A percentile compares a stretch with the other conserved stretches of the same genome.
Evolutionary conservation across 2,888 invertebrate species (phyloP).

Genomic region (Mesochorus sp.): DNA sequence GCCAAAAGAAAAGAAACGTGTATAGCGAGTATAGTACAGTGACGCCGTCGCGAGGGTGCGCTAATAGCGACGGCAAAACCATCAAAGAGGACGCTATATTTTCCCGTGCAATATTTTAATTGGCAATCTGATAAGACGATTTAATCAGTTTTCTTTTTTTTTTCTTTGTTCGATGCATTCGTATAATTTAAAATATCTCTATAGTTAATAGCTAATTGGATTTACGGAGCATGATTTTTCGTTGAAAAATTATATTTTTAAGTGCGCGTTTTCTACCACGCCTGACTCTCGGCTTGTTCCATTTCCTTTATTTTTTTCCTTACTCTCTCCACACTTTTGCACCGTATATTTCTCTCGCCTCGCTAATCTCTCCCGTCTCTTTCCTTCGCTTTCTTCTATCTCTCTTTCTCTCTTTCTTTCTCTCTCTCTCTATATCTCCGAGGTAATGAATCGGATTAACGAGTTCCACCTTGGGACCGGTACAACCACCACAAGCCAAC

Average conservation of each 20-base stretch:
- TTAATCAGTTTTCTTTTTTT: too few relatives aligned
- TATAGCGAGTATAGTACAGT: background rate
- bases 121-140: too few relatives aligned
- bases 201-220: too few relatives aligned
- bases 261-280: background rate
- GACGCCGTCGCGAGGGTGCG: background rate
- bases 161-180: too few relatives aligned
- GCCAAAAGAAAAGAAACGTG: background rate
- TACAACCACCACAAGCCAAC: slow-evolving; percentile 38
- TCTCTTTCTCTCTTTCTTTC: slow-evolving; percentile 45
- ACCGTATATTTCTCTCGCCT: too few relatives aligned
- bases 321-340: background rate
- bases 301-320: slow-evolving; percentile 4
- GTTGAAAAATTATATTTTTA: background rate
- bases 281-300: background rate
- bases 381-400: too few relatives aligned
- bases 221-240: background rate
- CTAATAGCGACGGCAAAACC: background rate
- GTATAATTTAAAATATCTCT: too few relatives aligned
- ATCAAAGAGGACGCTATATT: background rate
- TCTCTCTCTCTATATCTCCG: slow-evolving; percentile 43
- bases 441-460: slow-evolving; percentile 64
- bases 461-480: slow-evolving; percentile 56
- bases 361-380: slow-evolving; percentile 22
- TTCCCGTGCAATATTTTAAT: too few relatives aligned